Conservation (phyloP, 2,113 vertebrate species). For the Tauraco erythrolophus region DNA sequence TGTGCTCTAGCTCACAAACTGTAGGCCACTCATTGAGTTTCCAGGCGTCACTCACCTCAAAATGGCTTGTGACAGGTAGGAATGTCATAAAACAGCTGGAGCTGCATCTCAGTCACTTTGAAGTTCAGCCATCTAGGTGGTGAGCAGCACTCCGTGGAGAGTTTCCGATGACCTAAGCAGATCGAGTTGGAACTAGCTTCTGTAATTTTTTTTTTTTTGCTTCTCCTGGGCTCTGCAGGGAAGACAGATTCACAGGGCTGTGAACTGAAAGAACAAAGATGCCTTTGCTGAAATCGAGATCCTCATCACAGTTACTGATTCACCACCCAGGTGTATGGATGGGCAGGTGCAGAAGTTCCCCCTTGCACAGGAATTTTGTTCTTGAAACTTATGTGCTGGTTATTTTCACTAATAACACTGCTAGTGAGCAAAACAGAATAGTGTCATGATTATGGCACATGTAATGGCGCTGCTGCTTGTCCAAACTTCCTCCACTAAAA, state of each 20-base stretch:
- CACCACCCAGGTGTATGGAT: background rate
- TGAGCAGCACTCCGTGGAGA: background rate
- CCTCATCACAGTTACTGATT: background rate
- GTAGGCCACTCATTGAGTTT: background rate
- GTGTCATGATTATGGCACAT: background rate
- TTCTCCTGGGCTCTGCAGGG: background rate
- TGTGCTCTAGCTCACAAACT: background rate
- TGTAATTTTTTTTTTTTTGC: background rate
- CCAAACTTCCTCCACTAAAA: background rate
- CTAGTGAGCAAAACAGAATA: background rate
- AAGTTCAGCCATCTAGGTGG: background rate
- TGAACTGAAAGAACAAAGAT: background rate
- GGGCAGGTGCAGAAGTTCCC: background rate
- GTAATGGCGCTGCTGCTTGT: background rate
- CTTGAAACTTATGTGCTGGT: background rate
- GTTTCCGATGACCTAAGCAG: constrained; percentile 1
- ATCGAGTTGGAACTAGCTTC: background rate
- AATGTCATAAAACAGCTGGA: background rate
- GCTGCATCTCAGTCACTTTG: background rate
- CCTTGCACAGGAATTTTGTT: background rate
- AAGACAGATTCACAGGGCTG: background rate
- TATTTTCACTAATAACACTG: background rate
- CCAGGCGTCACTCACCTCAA: background rate
- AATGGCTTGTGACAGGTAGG: background rate
- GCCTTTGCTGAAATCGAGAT: background rate